These are phyloP conservation scores for Alfaro cultratus DNA, from an alignment of 2,797 vertebrate genomes.

Conservation along the genomic window DNA sequence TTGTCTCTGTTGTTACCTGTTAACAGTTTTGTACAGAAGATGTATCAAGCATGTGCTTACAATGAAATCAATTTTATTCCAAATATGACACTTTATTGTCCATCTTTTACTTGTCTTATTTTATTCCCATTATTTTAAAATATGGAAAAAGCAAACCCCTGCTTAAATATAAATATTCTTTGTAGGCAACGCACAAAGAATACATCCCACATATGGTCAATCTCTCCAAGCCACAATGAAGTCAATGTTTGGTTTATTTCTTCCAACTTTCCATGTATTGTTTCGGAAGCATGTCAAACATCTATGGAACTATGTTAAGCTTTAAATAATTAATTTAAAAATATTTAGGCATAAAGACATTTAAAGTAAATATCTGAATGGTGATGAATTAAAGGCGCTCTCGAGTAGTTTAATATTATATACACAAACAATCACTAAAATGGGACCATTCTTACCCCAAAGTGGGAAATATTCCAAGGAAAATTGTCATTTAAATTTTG, in stretches of 20 bases:
- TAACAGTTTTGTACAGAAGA: constrained; percentile 78
- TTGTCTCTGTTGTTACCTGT: constrained; percentile 66
- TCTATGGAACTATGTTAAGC: not conserved
- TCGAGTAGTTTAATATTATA: not conserved
- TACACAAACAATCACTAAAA: not conserved
- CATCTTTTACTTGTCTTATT: constrained; percentile 43
- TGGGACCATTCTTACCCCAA: not conserved
- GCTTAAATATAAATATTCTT: not conserved
- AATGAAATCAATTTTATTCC: constrained; percentile 67
- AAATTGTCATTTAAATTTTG: not conserved
- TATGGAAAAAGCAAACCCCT: constrained; percentile 15
- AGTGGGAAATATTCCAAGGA: not conserved
- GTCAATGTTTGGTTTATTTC: not conserved
- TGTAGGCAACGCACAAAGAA: not conserved
- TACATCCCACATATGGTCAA: not conserved
- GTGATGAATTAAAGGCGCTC: not conserved
- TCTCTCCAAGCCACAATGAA: not conserved
- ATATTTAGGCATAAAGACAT: constrained; percentile 1
- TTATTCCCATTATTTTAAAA: not conserved
- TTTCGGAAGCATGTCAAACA: not conserved
- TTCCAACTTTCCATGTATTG: not conserved
- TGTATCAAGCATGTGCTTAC: constrained; percentile 80
- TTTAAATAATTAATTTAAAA: not conserved
- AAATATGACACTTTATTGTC: constrained; percentile 55
- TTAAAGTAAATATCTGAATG: not conserved